Conservation (phyloP, 2,888 invertebrate species). For the Habrosyne pyritoides region DNA sequence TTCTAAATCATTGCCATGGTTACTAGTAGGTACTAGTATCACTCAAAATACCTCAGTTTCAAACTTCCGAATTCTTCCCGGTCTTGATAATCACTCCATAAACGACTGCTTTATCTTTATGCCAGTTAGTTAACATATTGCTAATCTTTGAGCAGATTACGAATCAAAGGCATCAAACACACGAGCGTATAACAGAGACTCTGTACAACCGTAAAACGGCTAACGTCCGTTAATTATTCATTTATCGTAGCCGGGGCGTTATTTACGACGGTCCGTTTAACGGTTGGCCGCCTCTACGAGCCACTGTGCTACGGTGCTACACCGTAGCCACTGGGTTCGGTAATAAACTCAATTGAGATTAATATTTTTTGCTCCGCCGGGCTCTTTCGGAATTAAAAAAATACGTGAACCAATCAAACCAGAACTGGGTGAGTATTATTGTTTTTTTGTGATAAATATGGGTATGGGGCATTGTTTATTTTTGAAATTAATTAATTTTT, state of each 20-base stretch:
- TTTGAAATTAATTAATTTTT: no score
- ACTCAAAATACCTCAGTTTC: no score
- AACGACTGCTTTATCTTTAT: no score
- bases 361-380: constrained; percentile 20
- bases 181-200: neutral
- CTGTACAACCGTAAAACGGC: constrained; percentile 48
- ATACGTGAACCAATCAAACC: constrained; percentile 4
- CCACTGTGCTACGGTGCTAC: constrained; percentile 38
- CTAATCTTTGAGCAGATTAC: constrained; percentile 2
- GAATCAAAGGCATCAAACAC: neutral
- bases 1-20: no score
- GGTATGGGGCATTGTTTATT: neutral
- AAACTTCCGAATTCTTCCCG: no score
- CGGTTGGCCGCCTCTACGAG: constrained; percentile 51
- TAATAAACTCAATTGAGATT: constrained; percentile 40
- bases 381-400: constrained; percentile 4
- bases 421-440: constrained; percentile 1
- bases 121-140: no score
- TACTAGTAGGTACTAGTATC: no score
- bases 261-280: constrained; percentile 54
- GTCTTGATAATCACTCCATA: no score
- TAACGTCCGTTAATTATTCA: constrained; percentile 71
- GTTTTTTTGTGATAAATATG: neutral
- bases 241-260: constrained; percentile 57
- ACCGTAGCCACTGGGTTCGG: constrained; percentile 37